Percentiles rank a stretch among this genome's conserved stretches.
These are phyloP conservation scores for Sanderia malayensis DNA, from an alignment of 30 jellyfish, hydroid and myxozoan species.

Conservation along the genomic window DNA sequence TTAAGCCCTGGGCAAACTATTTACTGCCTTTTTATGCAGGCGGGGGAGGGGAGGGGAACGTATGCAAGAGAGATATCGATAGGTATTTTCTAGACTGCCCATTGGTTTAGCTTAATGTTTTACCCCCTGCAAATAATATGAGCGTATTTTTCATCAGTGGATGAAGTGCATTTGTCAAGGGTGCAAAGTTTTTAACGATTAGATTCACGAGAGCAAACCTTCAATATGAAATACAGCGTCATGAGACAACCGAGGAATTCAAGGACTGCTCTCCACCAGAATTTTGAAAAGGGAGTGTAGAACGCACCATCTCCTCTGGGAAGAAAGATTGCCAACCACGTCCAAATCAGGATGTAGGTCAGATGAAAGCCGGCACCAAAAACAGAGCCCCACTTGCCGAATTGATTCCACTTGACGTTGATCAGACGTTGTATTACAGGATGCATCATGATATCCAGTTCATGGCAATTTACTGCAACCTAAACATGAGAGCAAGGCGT, in stretches of 20 bases:
- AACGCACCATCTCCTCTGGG: conserved; percentile 79
- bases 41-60: too few relatives aligned
- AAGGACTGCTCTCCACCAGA: conserved; percentile 77
- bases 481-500: too few relatives aligned
- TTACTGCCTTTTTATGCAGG: too few relatives aligned
- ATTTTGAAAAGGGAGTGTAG: conserved; percentile 58
- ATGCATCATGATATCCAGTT: conserved; percentile 82
- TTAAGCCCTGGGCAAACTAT: too few relatives aligned
- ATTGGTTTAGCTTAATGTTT: too few relatives aligned
- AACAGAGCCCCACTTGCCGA: conserved; percentile 78
- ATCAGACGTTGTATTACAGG: conserved; percentile 91
- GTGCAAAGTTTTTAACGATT: background rate
- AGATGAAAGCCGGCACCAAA: conserved; percentile 72
- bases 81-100: too few relatives aligned
- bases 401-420: conserved; percentile 74
- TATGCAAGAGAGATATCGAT: too few relatives aligned
- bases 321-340: conserved; percentile 78
- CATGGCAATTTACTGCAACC: conserved; percentile 93
- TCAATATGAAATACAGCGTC: conserved; percentile 72
- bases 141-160: too few relatives aligned
- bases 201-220: conserved; percentile 37
- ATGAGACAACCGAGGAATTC: conserved; percentile 82
- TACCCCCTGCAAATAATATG: too few relatives aligned
- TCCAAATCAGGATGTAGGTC: conserved; percentile 82
- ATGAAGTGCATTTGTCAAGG: background rate